Evolutionary conservation across 2,888 invertebrate species (phyloP), one percentile per base, ranked within the genome.

Genomic region (Muscina levida): DNA sequence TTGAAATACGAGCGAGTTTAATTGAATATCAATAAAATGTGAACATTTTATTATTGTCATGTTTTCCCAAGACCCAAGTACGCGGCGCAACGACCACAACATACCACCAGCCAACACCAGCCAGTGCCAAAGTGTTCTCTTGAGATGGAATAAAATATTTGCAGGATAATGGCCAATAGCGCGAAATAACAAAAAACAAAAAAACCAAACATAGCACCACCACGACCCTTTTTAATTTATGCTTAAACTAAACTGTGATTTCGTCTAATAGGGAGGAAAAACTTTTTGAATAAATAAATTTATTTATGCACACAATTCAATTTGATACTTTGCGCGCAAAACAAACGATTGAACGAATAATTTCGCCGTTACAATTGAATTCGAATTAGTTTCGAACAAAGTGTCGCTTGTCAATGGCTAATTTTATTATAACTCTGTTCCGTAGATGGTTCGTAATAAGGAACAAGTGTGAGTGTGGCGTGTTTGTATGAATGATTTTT

Each of bases 221-320:
- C 39, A 15, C 11, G 15, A 13, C 22, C 4, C 62, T 51, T 53
- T 24, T 53, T 42, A 62, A 62, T 62, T 42, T 62, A 62, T 62
- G 42, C 19, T 37, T n/a, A 62, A 62, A 62, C 42, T 62, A 42
- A 62, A 62, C 19, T 39, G 31, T 15, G 19, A 59, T 19, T 10
- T 17, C 8, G 19, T 10, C 42, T 10, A 13, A 22, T 2, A 2
- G 19, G 57, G 17, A 39, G 39, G 37, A 26, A 26, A n/a, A 59
- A 59, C 11, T 37, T 37, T 59, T 37, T 11, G 59, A 19, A 59
- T 19, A 62, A 62, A 62, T 42, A 42, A 22, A 62, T 62, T 62
- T 62, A 62, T 62, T 62, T 62, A 42, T 62, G 39, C 62, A 22
- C 62, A 62, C 62, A 62, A 62, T 62, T 62, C 62, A 62, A 62